Conservation (phyloP, 2,888 invertebrate genomes). For the Lacanobia wlatinum region DNA sequence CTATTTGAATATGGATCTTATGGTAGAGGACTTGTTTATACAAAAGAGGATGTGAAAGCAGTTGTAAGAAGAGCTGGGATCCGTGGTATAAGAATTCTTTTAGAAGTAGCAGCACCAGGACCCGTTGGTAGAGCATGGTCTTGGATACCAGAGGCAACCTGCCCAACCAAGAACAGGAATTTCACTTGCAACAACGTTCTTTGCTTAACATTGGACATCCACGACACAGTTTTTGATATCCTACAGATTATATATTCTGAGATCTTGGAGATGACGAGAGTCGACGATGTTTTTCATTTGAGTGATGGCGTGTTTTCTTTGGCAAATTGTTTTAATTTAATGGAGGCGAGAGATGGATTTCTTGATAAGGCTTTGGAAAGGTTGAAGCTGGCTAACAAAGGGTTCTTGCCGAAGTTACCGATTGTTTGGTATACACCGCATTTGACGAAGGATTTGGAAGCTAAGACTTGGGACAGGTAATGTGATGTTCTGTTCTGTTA, state of each 20-base stretch:
- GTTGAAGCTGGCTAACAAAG: conserved; percentile 91
- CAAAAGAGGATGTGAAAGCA: conserved; percentile 92
- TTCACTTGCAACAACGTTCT: conserved; percentile 93
- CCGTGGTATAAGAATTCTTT: conserved; percentile 95
- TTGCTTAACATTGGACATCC: conserved; percentile 94
- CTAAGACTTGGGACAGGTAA: conserved; percentile 83
- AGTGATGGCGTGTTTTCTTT: conserved; percentile 94
- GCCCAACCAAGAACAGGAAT: conserved; percentile 72
- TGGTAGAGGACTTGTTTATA: conserved; percentile 93
- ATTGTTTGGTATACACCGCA: conserved; percentile 94
- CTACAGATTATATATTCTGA: conserved; percentile 93
- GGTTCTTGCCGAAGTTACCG: conserved; percentile 89
- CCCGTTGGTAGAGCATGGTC: conserved; percentile 96
- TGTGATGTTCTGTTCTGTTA: conserved; percentile 62
- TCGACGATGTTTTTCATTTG: conserved; percentile 94
- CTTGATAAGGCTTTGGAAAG: conserved; percentile 92
- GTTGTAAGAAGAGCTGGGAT: conserved; percentile 94
- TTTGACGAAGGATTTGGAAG: conserved; percentile 86
- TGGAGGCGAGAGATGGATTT: conserved; percentile 94
- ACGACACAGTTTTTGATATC: conserved; percentile 92
- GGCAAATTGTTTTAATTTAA: conserved; percentile 92
- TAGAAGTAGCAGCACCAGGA: conserved; percentile 97
- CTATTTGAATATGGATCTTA: conserved; percentile 95
- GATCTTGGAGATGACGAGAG: conserved; percentile 92
- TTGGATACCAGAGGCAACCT: conserved; percentile 92